Conservation (phyloP, 2,797 vertebrate species). For the Argyrosomus regius region DNA sequence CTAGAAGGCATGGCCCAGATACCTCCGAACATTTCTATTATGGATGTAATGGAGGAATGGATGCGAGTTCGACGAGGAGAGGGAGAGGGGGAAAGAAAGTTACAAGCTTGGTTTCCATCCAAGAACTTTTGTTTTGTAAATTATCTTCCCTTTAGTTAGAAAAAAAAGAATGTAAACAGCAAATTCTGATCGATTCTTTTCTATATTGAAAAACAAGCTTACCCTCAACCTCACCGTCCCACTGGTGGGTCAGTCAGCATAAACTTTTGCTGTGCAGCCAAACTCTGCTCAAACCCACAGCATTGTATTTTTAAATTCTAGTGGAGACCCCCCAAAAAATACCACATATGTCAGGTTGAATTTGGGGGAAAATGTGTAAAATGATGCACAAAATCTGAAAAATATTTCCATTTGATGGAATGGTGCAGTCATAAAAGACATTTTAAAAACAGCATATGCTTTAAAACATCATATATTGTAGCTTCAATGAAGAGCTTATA, state of each 20-base stretch:
- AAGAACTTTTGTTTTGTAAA: slow-evolving; percentile 43
- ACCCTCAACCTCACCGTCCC: not conserved
- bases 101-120: slow-evolving; percentile 10
- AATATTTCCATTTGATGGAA: not conserved
- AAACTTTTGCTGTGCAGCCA: not conserved
- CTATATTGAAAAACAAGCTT: not conserved
- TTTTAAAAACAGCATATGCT: not conserved
- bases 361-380: not conserved
- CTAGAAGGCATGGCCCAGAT: slow-evolving; percentile 75
- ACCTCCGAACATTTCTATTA: slow-evolving; percentile 70
- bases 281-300: not conserved
- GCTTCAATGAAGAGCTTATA: not conserved
- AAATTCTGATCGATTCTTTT: not conserved
- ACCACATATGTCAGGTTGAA: slow-evolving; percentile 1
- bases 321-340: not conserved
- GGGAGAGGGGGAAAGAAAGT: slow-evolving; percentile 22
- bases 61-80: slow-evolving; percentile 37
- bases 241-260: not conserved
- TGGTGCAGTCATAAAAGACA: not conserved
- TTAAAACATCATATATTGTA: not conserved
- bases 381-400: not conserved
- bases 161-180: slow-evolving; percentile 10
- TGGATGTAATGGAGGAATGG: slow-evolving; percentile 62
- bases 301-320: not conserved
- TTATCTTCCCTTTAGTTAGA: not conserved